Percentiles rank a stretch among this genome's conserved stretches.
Conservation (phyloP, 37 sponge, comb jelly and placozoan genomes). For the Crambe crambe region DNA sequence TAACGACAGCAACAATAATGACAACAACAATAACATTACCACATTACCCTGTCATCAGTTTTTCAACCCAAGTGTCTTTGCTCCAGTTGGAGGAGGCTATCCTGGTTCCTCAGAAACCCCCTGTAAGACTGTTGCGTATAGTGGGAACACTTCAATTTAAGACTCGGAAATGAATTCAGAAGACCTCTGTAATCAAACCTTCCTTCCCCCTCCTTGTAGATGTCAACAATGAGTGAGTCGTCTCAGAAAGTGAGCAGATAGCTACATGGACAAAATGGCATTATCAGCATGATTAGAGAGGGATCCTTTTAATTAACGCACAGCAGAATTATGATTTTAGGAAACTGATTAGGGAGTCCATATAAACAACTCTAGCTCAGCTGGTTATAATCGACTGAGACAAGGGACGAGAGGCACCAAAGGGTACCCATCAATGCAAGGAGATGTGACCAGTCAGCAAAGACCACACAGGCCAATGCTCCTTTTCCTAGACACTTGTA, state of each 20-base stretch:
- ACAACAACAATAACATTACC: too few relatives aligned
- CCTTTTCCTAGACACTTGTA: too few relatives aligned
- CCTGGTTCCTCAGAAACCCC: slow-evolving; percentile 15
- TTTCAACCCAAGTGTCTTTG: slow-evolving; percentile 60
- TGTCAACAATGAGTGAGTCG: slow-evolving; percentile 48
- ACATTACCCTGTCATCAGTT: too few relatives aligned
- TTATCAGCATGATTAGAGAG: too few relatives aligned
- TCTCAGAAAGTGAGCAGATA: slow-evolving; percentile 64
- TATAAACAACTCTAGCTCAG: too few relatives aligned
- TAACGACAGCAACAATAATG: too few relatives aligned
- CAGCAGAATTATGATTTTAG: too few relatives aligned
- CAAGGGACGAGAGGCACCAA: background rate
- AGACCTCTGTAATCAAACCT: background rate
- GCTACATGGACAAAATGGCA: too few relatives aligned
- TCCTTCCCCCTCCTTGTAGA: background rate
- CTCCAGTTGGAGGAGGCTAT: slow-evolving; percentile 23
- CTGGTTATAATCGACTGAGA: background rate
- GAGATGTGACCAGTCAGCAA: background rate
- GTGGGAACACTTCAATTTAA: background rate
- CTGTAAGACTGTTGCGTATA: slow-evolving; percentile 30
- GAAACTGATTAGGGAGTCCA: background rate
- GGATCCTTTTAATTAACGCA: too few relatives aligned
- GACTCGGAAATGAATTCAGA: too few relatives aligned
- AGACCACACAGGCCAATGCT: too few relatives aligned
- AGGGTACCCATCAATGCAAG: background rate